A percentile compares a stretch with the other conserved stretches of the same genome.
Conservation (phyloP, 2,113 vertebrate genomes). For the Chlamydotis undulata region DNA sequence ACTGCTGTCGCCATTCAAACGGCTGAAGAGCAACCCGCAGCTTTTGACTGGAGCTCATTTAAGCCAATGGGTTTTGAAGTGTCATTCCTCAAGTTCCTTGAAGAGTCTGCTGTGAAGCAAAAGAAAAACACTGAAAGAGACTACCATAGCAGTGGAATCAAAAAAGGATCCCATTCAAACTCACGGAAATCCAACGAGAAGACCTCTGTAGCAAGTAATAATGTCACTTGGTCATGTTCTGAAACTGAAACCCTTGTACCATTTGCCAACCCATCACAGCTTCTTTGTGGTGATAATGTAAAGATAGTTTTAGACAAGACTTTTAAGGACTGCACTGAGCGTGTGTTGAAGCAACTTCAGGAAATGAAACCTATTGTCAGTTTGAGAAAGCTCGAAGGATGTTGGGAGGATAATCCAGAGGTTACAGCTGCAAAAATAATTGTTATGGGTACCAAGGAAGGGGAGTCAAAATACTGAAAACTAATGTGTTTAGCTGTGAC, state of each 20-base stretch:
- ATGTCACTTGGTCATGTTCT: slow-evolving; percentile 46
- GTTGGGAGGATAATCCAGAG: slow-evolving; percentile 62
- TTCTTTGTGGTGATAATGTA: slow-evolving; percentile 83
- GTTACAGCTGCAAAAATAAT: slow-evolving; percentile 73
- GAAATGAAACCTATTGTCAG: slow-evolving; percentile 89
- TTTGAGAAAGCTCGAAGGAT: slow-evolving; percentile 80
- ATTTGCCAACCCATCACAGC: slow-evolving; percentile 86
- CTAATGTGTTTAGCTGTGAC: slow-evolving; percentile 57
- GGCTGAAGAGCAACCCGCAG: slow-evolving; percentile 77
- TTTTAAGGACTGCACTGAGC: slow-evolving; percentile 80
- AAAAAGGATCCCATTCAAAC: slow-evolving; percentile 72
- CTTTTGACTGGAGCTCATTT: slow-evolving; percentile 86
- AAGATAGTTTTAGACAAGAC: slow-evolving; percentile 86
- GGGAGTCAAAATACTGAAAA: slow-evolving; percentile 84
- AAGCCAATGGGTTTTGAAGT: slow-evolving; percentile 98
- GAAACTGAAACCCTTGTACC: slow-evolving; percentile 81
- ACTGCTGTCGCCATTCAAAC: slow-evolving; percentile 77
- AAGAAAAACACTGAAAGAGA: slow-evolving; percentile 78
- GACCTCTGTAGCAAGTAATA: slow-evolving; percentile 35
- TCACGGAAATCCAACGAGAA: slow-evolving; percentile 69
- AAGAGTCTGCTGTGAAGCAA: slow-evolving; percentile 86
- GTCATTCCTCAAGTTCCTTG: slow-evolving; percentile 93
- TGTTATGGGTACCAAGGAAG: slow-evolving; percentile 53
- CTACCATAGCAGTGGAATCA: slow-evolving; percentile 56
- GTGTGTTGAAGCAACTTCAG: slow-evolving; percentile 90